A percentile compares a stretch with the other conserved stretches of the same genome.
Conservation (phyloP, 2,113 vertebrate species). For the Nannospalax galili region DNA sequence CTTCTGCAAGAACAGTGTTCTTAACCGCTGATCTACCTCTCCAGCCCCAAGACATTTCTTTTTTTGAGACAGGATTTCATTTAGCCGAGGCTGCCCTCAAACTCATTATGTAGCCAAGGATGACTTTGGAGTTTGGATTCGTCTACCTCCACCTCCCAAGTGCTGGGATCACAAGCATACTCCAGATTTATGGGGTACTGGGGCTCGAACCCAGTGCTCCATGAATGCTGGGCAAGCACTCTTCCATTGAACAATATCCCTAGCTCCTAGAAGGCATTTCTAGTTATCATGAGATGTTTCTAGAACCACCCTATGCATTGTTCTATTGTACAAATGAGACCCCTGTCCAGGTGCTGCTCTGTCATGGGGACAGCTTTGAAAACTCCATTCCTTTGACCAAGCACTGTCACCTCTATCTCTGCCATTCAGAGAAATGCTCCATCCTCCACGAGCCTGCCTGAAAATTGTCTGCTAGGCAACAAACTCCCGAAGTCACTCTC, state of each 20-base stretch:
- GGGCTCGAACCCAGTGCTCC: background rate
- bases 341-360: background rate
- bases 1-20: no score
- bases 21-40: no score
- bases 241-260: background rate
- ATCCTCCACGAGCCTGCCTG: background rate
- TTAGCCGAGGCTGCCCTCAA: background rate
- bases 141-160: background rate
- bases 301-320: background rate
- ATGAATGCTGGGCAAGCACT: background rate
- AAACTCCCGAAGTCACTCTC: background rate
- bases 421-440: background rate
- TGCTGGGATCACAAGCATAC: background rate
- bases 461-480: background rate
- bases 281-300: background rate
- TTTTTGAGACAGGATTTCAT: background rate
- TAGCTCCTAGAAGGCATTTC: background rate
- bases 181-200: background rate
- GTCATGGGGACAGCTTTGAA: background rate
- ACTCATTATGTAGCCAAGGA: background rate
- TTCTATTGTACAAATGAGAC: background rate
- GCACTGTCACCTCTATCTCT: background rate
- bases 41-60: no score
- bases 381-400: background rate
- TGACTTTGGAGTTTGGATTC: background rate